A percentile compares a stretch with the other conserved stretches of the same genome.
Evolutionary conservation across 1,140 invertebrate species (phyloP).

Genomic region (Liolophura sinensis): DNA sequence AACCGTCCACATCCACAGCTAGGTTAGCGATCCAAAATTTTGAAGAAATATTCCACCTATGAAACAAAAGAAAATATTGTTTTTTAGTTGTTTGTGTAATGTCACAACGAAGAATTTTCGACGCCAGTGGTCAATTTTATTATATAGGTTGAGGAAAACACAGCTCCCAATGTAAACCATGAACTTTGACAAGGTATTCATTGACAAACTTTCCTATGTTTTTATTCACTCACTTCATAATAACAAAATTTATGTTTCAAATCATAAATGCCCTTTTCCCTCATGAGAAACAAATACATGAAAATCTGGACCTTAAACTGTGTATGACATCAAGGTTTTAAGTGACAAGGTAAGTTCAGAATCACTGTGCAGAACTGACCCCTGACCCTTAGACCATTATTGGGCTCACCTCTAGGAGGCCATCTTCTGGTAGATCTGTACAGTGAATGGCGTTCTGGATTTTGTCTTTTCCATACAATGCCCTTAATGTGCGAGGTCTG

Average conservation of each 20-base stretch:
- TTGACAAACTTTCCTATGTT: too few relatives aligned
- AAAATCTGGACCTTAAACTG: not conserved
- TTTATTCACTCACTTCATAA: too few relatives aligned
- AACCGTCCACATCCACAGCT: too few relatives aligned
- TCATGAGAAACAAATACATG: too few relatives aligned
- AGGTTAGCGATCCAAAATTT: constrained; percentile 43
- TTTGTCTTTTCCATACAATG: constrained; percentile 80
- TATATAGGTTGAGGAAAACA: too few relatives aligned
- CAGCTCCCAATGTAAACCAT: too few relatives aligned
- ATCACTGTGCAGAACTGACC: not conserved
- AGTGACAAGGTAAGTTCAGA: not conserved
- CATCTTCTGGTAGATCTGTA: constrained; percentile 88
- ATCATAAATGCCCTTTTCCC: too few relatives aligned
- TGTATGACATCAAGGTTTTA: not conserved
- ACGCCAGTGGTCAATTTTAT: too few relatives aligned
- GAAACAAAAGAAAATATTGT: constrained; percentile 28
- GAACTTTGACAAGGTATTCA: too few relatives aligned
- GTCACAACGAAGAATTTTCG: too few relatives aligned
- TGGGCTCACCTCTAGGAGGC: constrained; percentile 70
- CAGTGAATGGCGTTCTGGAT: constrained; percentile 90
- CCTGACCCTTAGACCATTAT: not conserved
- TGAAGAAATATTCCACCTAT: constrained; percentile 58
- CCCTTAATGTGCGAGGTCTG: constrained; percentile 80
- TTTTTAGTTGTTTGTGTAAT: too few relatives aligned
- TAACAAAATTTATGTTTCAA: too few relatives aligned